Conservation (phyloP, 64 coral and sea anemone genomes). For the Actinia equina region DNA sequence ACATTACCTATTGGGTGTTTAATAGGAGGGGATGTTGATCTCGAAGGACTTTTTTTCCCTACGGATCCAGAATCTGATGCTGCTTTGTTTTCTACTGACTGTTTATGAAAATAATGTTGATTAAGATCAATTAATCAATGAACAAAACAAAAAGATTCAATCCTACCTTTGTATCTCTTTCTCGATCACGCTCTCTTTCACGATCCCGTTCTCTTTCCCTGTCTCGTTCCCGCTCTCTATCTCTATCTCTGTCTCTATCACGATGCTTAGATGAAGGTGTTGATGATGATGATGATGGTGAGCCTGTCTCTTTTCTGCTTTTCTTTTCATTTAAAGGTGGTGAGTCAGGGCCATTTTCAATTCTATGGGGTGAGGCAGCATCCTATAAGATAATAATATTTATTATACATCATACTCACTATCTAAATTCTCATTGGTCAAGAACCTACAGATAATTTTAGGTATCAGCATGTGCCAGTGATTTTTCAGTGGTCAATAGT, state of each 20-base stretch:
- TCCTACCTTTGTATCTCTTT: slow-evolving; percentile 67
- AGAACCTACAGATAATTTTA: too few species aligned
- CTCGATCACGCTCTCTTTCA: slow-evolving; percentile 66
- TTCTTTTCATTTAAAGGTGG: slow-evolving; percentile 92
- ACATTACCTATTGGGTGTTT: slow-evolving; percentile 68
- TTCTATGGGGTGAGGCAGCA: slow-evolving; percentile 72
- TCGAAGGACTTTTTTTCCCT: slow-evolving; percentile 86
- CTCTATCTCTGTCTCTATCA: slow-evolving; percentile 53
- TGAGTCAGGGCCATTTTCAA: slow-evolving; percentile 90
- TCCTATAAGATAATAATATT: slow-evolving; percentile 40
- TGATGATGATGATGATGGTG: slow-evolving; percentile 76
- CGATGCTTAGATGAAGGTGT: slow-evolving; percentile 93
- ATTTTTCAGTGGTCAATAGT: too few species aligned
- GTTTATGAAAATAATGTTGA: not conserved
- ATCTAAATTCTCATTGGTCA: too few species aligned
- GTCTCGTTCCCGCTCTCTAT: slow-evolving; percentile 66
- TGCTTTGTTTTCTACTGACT: slow-evolving; percentile 28
- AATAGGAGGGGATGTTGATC: slow-evolving; percentile 72
- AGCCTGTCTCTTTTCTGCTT: slow-evolving; percentile 86
- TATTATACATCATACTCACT: not conserved
- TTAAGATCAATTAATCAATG: slow-evolving; percentile 25
- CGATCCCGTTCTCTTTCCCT: not conserved
- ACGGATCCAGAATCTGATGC: slow-evolving; percentile 63
- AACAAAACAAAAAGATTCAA: not conserved
- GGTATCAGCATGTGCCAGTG: too few species aligned